A percentile compares a stretch with the other conserved stretches of the same genome.
Evolutionary conservation across 2,888 invertebrate species (phyloP).

Genomic region (Microplitis deprimator): DNA sequence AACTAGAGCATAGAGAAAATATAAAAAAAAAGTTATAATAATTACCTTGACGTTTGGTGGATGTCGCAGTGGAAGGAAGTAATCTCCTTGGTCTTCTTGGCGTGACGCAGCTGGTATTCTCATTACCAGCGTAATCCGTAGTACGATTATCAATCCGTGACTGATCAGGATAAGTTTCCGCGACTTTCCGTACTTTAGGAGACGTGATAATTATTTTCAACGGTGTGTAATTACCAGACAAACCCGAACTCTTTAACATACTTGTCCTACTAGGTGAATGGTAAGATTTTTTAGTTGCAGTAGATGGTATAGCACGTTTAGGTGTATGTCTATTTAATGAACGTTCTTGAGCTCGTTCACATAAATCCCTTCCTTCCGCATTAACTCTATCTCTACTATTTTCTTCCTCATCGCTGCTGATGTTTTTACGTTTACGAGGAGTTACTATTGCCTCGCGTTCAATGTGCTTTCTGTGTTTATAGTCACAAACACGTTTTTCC

Average conservation of each 20-base stretch:
- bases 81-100: conserved; percentile 41
- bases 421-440: conserved; percentile 56
- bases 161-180: conserved; percentile 33
- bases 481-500: conserved; percentile 61
- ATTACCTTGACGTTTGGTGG: conserved; percentile 45
- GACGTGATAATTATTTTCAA: conserved; percentile 63
- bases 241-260: conserved; percentile 56
- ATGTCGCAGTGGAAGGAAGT: conserved; percentile 9
- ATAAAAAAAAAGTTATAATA: conserved; percentile 37
- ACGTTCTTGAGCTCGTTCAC: neutral
- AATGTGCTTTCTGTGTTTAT: conserved; percentile 47
- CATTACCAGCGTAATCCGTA: conserved; percentile 22
- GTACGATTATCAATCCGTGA: conserved; percentile 28
- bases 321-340: conserved; percentile 12
- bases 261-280: conserved; percentile 50
- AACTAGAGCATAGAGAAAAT: conserved; percentile 32
- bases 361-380: neutral
- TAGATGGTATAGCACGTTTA: conserved; percentile 32
- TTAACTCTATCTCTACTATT: conserved; percentile 3
- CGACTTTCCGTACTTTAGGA: conserved; percentile 55
- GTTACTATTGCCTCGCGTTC: conserved; percentile 41
- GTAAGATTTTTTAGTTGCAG: conserved; percentile 50
- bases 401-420: conserved; percentile 29
- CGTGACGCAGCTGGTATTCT: conserved; percentile 39
- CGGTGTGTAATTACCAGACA: conserved; percentile 61